phyloP scores from a whole-genome alignment of 2,888 invertebrate genomes.

The Oscheius onirici region DNA sequence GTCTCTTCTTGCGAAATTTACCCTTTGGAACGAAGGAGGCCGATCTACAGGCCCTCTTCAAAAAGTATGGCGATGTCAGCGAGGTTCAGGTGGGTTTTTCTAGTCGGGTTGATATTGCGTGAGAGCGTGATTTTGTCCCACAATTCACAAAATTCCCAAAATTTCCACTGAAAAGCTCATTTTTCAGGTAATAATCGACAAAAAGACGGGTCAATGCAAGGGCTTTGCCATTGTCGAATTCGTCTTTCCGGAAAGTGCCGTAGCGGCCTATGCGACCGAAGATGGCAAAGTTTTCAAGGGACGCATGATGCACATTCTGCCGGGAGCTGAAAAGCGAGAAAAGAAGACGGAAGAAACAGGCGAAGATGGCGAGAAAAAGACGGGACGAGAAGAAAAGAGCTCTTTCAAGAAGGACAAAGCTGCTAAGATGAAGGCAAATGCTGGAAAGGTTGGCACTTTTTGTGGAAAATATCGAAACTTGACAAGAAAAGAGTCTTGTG shows the following conservation, averaged over 20 bases:
- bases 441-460: conserved; percentile 42
- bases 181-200: conserved; percentile 88
- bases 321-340: conserved; percentile 79
- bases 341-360: conserved; percentile 30
- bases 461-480: too few relatives aligned
- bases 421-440: conserved; percentile 79
- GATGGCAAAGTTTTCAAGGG: conserved; percentile 93
- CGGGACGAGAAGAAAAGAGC: conserved; percentile 34
- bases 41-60: conserved; percentile 84
- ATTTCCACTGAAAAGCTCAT: too few relatives aligned
- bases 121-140: too few relatives aligned
- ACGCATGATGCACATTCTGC: conserved; percentile 89
- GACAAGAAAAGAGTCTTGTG: too few relatives aligned
- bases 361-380: conserved; percentile 33
- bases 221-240: conserved; percentile 93
- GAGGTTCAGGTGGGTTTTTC: conserved; percentile 78
- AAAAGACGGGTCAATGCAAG: conserved; percentile 83
- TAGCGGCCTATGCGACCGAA: conserved; percentile 84
- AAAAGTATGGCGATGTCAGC: conserved; percentile 71
- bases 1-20: conserved; percentile 90
- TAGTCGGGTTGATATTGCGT: too few relatives aligned
- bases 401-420: conserved; percentile 60
- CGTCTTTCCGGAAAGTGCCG: conserved; percentile 93
- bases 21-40: conserved; percentile 86
- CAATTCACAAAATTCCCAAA: too few relatives aligned